phyloP scores from a whole-genome alignment of 2,888 invertebrate genomes.

The Zaprionus lineosus region DNA sequence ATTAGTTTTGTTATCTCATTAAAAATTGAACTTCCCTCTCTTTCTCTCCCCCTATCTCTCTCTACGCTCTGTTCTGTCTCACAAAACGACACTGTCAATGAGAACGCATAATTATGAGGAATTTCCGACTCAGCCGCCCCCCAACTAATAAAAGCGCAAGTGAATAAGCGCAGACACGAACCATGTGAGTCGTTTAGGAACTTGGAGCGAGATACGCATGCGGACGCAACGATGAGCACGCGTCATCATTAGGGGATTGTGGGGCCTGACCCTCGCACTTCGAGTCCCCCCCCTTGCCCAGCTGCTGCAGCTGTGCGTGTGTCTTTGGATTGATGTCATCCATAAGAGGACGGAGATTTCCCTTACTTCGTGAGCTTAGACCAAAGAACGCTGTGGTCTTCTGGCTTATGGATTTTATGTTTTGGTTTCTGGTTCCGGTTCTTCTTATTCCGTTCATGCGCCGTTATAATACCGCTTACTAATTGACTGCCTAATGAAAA shows the following conservation, averaged over 20 bases:
- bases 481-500: slow-evolving; percentile 70
- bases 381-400: slow-evolving; percentile 5
- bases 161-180: slow-evolving; percentile 68
- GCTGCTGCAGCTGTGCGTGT: slow-evolving; percentile 15
- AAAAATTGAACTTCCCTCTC: too few species aligned
- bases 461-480: slow-evolving; percentile 65
- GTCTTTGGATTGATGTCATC: slow-evolving; percentile 64
- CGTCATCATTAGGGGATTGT: slow-evolving; percentile 35
- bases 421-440: slow-evolving; percentile 62
- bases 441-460: slow-evolving; percentile 25
- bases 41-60: too few species aligned
- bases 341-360: slow-evolving; percentile 31
- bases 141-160: slow-evolving; percentile 59
- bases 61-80: too few species aligned
- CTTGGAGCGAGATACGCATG: slow-evolving; percentile 37
- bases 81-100: slow-evolving; percentile 17
- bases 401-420: slow-evolving; percentile 47
- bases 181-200: slow-evolving; percentile 23
- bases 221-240: slow-evolving; percentile 41
- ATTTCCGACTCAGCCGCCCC: slow-evolving; percentile 30
- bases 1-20: too few species aligned
- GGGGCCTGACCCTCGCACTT: not conserved
- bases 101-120: slow-evolving; percentile 63
- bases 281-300: not conserved
- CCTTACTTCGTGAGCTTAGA: slow-evolving; percentile 17